Evolutionary conservation across 1,140 invertebrate species (phyloP).

Genomic region (Anastrepha obliqua): DNA sequence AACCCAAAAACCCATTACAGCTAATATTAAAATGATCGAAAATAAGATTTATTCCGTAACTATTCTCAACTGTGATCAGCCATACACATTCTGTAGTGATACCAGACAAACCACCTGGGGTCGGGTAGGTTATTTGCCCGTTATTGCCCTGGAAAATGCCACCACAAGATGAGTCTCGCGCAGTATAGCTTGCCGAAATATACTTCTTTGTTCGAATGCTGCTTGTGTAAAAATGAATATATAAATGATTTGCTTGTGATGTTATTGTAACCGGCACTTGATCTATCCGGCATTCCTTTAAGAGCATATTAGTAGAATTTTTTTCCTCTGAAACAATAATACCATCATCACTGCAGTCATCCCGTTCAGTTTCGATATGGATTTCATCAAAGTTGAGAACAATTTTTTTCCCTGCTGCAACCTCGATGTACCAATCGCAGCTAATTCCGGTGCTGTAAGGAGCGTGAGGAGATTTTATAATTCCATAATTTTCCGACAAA

Average conservation of each 20-base stretch:
- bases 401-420: slow-evolving; percentile 79
- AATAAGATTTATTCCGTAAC: slow-evolving; percentile 59
- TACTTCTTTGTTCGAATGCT: slow-evolving; percentile 78
- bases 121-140: slow-evolving; percentile 87
- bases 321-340: slow-evolving; percentile 56
- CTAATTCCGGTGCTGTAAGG: slow-evolving; percentile 81
- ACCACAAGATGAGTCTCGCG: slow-evolving; percentile 79
- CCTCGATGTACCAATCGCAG: slow-evolving; percentile 84
- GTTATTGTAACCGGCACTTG: slow-evolving; percentile 70
- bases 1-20: slow-evolving; percentile 60
- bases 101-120: slow-evolving; percentile 84
- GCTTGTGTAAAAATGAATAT: slow-evolving; percentile 82
- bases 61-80: slow-evolving; percentile 79
- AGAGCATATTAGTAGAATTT: slow-evolving; percentile 57
- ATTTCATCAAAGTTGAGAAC: slow-evolving; percentile 76
- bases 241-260: slow-evolving; percentile 84
- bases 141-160: slow-evolving; percentile 78
- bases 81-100: slow-evolving; percentile 85
- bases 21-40: slow-evolving; percentile 64
- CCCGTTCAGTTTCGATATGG: slow-evolving; percentile 76
- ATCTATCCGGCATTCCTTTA: slow-evolving; percentile 62
- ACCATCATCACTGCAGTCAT: slow-evolving; percentile 58
- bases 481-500: slow-evolving; percentile 54
- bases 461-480: slow-evolving; percentile 64
- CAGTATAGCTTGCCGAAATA: slow-evolving; percentile 76